A percentile compares a stretch with the other conserved stretches of the same genome.
phyloP scores from a whole-genome alignment of 2,888 invertebrate species.

The Chymomyza caudatula region DNA sequence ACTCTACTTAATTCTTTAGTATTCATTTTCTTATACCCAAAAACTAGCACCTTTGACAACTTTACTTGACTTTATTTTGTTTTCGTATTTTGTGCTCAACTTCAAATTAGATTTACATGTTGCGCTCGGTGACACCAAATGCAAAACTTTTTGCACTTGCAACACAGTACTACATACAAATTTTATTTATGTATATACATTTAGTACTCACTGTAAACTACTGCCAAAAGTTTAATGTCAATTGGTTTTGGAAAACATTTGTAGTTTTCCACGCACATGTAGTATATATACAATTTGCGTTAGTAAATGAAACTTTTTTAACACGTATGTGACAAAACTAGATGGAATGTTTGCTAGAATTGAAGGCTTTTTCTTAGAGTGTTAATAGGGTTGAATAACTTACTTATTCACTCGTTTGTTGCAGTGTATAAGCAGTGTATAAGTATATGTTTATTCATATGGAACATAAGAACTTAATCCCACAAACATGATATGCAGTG shows the following conservation, averaged over 20 bases:
- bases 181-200: slow-evolving; percentile 17
- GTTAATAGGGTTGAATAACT: neutral
- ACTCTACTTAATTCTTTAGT: no score
- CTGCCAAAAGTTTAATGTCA: slow-evolving; percentile 57
- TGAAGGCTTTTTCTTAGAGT: neutral
- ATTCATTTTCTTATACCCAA: no score
- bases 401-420: no score
- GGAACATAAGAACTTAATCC: no score
- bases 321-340: slow-evolving; percentile 33
- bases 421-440: no score
- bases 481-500: no score
- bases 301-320: slow-evolving; percentile 53
- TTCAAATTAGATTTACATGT: slow-evolving; percentile 65
- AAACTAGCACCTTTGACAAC: no score
- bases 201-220: slow-evolving; percentile 13
- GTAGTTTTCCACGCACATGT: slow-evolving; percentile 24
- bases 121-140: slow-evolving; percentile 39
- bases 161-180: neutral
- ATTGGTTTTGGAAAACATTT: slow-evolving; percentile 45
- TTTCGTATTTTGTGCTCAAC: slow-evolving; percentile 48
- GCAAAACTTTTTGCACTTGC: slow-evolving; percentile 26
- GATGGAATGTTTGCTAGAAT: neutral
- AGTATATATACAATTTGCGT: slow-evolving; percentile 37
- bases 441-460: no score
- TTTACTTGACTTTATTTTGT: neutral